Evolutionary conservation across 2,797 vertebrate genomes (phyloP), one percentile per base, ranked within the genome.

Genomic region (Sebastes cheni): DNA sequence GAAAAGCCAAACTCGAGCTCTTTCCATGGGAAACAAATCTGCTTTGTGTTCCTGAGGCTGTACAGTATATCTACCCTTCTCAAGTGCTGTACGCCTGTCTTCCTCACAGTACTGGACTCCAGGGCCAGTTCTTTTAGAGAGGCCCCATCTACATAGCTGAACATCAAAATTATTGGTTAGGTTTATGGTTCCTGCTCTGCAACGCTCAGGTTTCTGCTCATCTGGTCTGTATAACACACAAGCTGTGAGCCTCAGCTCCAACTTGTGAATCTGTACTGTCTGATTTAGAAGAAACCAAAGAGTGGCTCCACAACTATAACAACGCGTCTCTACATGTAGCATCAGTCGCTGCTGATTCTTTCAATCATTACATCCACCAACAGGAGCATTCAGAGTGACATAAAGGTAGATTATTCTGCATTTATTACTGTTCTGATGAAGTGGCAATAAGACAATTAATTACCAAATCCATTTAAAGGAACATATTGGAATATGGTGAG

Each of bases 21-120:
- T 65, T 79, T 85, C 56, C 77, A 80, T 83, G 85, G 79, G 85
- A 92, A 92, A 90, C 83, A 88, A 84, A 67, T 56, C 56, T 16
- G 52, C 82, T 79, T 76, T 89, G 80, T 91, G 80, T 80, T 86
- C 60, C 66, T 78, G 32, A 5, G 34, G 65, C 62, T 73, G 59
- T 79, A 39, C 36, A 39, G 36, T 39, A 64, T 73, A 60, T 84
- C 71, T 50, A 39, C 59, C 11, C 72, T 30, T 18, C 59, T 79
- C 42, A n/a, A 52, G 67, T 76, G 36, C 65, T 64, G 64, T 14
- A 32, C 8, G 36, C 58, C 73, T 13, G 68, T 55, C 62, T 61
- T 86, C 64, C 61, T 75, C 73, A 27, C 29, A 32, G 46, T 20
- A 56, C 87, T 77, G 81, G 75, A 65, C 80, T 80, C 76, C 61